A percentile compares a stretch with the other conserved stretches of the same genome.
These are phyloP conservation scores for Drosophila busckii DNA, from an alignment of 1,140 invertebrate species.

Conservation along the genomic window DNA sequence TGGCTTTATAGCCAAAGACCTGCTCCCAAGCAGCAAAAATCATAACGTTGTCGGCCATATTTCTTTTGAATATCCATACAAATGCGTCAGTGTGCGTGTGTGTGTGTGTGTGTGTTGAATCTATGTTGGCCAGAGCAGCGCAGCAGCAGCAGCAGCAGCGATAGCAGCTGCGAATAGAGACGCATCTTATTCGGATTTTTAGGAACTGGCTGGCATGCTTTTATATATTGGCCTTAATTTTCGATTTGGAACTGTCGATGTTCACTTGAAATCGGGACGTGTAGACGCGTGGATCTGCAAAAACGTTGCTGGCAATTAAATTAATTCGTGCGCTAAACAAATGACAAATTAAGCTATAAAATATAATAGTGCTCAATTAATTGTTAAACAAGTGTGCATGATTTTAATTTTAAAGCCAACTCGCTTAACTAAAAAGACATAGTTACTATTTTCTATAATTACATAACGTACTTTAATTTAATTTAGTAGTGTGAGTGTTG, in stretches of 20 bases:
- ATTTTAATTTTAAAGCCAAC: conserved; percentile 26
- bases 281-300: conserved; percentile 73
- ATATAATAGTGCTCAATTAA: conserved; percentile 29
- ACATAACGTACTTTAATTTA: conserved; percentile 29
- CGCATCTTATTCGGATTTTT: conserved; percentile 69
- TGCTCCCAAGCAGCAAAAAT: too few relatives aligned
- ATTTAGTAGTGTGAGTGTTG: conserved; percentile 39
- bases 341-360: conserved; percentile 41
- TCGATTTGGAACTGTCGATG: conserved; percentile 78
- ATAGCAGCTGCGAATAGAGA: conserved; percentile 36
- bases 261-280: conserved; percentile 79
- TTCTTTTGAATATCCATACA: conserved; percentile 49
- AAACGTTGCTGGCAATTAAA: conserved; percentile 67
- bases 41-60: conserved; percentile 49
- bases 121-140: conserved; percentile 44
- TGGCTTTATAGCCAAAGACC: conserved; percentile 53
- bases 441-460: conserved; percentile 1
- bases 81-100: conserved; percentile 14
- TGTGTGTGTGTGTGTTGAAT: conserved; percentile 23
- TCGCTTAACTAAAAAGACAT: conserved; percentile 17
- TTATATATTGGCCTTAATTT: conserved; percentile 78
- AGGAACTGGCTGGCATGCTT: conserved; percentile 63
- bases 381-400: conserved; percentile 10
- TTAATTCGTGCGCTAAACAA: conserved; percentile 43
- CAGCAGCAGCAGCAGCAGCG: conserved; percentile 41